Evolutionary conservation across 2,797 vertebrate genomes (phyloP), one percentile per base, ranked within the genome.

Genomic region (Falco naumanni): DNA sequence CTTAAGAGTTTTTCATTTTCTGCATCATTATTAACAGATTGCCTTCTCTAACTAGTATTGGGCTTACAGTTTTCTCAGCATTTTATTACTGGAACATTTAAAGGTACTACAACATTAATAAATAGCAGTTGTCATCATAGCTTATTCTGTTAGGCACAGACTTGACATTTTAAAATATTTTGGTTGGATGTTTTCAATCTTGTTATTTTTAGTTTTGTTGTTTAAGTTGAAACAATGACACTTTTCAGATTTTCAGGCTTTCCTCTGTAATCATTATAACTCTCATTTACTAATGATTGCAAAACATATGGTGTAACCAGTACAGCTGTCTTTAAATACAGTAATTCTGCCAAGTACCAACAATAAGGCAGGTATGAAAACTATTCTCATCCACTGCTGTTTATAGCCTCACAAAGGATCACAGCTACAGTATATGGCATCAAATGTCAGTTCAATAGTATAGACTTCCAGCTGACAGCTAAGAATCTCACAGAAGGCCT

Each of bases 301-400:
- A 94, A 97, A 95, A 84, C 77, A 87, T 96, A 86, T 45, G 87
- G 79, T 94, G 41, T 60, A 92, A 94, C 77, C 84, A 94, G 87
- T 94, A 87, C 20, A 63, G 15, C 22, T 95, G n/a, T 91, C 77
- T 97, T 97, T 96, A 97, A 95, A 96, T 93, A 96, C 45, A 97
- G 80, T 96, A 96, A 93, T 97, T 96, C 37, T 84, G 94, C 86
- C 34, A 95, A 97, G 47, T 92, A 48, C 28, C 90, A 56, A 57
- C 75, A 96, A 93, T 90, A 95, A 97, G 95, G 43, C 84, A 95
- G 89, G 79, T 96, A 95, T 28, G 72, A 96, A 96, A 95, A 81
- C 45, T 34, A 54, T 95, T 97, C 84, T 91, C 61, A 60, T 45
- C 54, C 53, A 80, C 43, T 85, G 74, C 37, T 93, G 83, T 90